phyloP scores from a whole-genome alignment of 2,797 vertebrate genomes.

The Sebastes vulpes region DNA sequence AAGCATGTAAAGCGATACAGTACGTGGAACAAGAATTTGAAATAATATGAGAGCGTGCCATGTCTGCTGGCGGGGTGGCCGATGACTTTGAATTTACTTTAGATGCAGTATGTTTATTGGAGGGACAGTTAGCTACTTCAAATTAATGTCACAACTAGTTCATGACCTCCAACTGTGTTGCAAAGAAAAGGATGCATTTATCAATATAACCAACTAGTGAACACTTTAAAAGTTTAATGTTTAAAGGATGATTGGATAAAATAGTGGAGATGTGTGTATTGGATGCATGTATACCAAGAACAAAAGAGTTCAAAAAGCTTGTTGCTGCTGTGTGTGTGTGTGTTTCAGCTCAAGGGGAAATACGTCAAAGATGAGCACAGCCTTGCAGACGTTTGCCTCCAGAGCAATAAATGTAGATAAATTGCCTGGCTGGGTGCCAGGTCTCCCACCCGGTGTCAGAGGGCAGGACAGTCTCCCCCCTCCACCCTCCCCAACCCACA shows the following conservation, averaged over 20 bases:
- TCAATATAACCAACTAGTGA: not conserved
- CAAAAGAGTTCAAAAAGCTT: not conserved
- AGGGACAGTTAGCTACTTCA: not conserved
- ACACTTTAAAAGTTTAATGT: not conserved
- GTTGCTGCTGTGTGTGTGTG: not conserved
- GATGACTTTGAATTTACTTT: not conserved
- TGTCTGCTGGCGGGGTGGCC: not conserved
- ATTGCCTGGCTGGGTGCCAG: slow-evolving; percentile 59
- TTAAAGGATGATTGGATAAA: not conserved
- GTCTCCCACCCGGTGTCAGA: slow-evolving; percentile 65
- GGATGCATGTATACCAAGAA: not conserved
- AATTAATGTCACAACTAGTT: not conserved
- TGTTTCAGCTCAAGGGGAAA: slow-evolving; percentile 4
- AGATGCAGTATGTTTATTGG: slow-evolving; percentile 6
- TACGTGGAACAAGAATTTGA: not conserved
- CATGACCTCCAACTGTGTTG: not conserved
- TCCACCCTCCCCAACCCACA: not conserved
- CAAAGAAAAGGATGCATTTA: not conserved
- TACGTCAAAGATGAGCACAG: slow-evolving; percentile 48
- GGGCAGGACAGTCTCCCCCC: slow-evolving; percentile 25
- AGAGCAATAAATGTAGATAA: slow-evolving; percentile 68
- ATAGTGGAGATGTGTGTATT: not conserved
- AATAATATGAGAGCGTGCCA: not conserved
- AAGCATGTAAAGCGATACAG: not conserved
- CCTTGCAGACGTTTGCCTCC: slow-evolving; percentile 54